phyloP scores from a whole-genome alignment of 2,113 vertebrate genomes.

The Oreochromis tanganicae region DNA sequence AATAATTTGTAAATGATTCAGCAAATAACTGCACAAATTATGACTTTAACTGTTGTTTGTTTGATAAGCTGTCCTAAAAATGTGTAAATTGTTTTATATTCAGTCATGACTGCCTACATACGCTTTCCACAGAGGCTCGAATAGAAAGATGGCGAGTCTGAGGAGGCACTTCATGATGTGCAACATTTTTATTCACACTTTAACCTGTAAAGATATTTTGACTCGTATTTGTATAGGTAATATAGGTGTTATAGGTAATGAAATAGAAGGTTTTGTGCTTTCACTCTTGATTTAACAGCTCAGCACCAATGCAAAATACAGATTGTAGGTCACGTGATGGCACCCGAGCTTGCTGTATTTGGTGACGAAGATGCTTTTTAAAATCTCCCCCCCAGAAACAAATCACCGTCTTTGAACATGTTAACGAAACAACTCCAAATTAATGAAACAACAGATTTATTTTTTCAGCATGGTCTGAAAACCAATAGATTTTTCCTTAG shows the following conservation, averaged over 20 bases:
- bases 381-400: fast-evolving
- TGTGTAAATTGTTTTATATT: background rate
- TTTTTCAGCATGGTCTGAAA: background rate
- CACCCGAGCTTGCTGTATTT: background rate
- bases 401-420: background rate
- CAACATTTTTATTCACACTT: background rate
- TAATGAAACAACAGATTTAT: background rate
- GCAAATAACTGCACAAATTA: background rate
- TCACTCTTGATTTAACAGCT: no score
- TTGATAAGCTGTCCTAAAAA: background rate
- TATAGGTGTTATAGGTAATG: background rate
- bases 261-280: background rate
- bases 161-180: background rate
- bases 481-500: background rate
- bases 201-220: background rate
- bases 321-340: background rate
- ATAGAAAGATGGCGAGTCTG: background rate
- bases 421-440: background rate
- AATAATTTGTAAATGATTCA: background rate
- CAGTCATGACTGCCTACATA: background rate
- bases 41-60: background rate
- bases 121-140: background rate
- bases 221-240: background rate
- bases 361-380: background rate
- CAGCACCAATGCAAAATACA: background rate